Evolutionary conservation across 2,797 vertebrate genomes (phyloP).

Genomic region (Odontamblyopus rebecca): DNA sequence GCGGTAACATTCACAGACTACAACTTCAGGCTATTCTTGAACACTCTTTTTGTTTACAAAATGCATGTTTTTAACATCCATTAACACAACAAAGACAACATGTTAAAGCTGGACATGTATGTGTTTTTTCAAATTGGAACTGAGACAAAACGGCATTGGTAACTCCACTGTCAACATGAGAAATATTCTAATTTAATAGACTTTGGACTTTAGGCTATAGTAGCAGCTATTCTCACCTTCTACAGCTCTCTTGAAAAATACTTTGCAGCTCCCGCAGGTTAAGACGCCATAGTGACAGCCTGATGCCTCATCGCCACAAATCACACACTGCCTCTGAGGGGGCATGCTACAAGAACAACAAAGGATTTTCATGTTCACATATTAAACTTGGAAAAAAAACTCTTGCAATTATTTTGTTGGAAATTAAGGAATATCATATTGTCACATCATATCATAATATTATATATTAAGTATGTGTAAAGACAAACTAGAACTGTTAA

Average conservation of each 20-base stretch:
- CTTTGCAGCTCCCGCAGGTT: constrained; percentile 98
- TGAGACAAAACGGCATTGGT: not conserved
- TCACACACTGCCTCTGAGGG: constrained; percentile 91
- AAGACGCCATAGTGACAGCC: constrained; percentile 97
- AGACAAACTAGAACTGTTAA: no score
- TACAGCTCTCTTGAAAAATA: constrained; percentile 98
- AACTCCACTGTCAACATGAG: not conserved
- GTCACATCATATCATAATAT: no score
- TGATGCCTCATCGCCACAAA: constrained; percentile 95
- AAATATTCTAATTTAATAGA: not conserved
- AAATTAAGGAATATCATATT: not conserved
- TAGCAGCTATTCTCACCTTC: constrained; percentile 83
- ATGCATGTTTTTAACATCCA: not conserved
- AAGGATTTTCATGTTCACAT: not conserved
- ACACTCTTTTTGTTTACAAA: not conserved
- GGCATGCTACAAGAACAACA: constrained; percentile 62
- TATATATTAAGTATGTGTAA: no score
- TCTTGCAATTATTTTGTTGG: not conserved
- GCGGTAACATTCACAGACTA: constrained; percentile 7
- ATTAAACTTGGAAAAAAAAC: not conserved
- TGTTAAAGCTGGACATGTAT: no score
- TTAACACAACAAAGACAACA: not conserved
- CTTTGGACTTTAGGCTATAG: not conserved
- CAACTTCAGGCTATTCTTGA: not conserved
- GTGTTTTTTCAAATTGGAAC: not conserved